These are phyloP conservation scores for Dichetophora obliterata DNA, from an alignment of 2,888 invertebrate species.

Conservation along the genomic window DNA sequence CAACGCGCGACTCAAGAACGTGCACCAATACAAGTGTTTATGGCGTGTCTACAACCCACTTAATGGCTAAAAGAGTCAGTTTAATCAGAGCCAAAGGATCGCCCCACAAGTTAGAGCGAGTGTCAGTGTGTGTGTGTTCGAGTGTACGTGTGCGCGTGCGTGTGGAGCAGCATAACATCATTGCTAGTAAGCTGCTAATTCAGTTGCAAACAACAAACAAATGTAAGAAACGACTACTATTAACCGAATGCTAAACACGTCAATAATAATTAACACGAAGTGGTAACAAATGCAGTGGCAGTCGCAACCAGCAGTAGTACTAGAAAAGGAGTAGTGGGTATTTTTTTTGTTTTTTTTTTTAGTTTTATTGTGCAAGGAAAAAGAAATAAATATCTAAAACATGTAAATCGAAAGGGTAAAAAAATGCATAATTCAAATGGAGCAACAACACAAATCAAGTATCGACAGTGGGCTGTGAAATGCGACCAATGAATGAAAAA, in stretches of 20 bases:
- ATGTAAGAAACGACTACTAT: conserved; percentile 25
- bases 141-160: background rate
- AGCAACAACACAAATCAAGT: conserved; percentile 19
- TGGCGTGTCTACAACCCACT: conserved; percentile 60
- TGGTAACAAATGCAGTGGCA: conserved; percentile 7
- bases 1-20: conserved; percentile 26
- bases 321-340: background rate
- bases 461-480: conserved; percentile 11
- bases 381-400: background rate
- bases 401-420: conserved; percentile 12
- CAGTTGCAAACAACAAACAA: conserved; percentile 26
- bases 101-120: background rate
- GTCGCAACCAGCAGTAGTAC: background rate
- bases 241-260: conserved; percentile 39
- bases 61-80: conserved; percentile 46
- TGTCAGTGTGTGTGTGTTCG: background rate
- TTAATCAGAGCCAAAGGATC: conserved; percentile 31
- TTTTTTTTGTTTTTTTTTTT: no score
- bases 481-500: background rate
- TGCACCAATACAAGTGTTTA: conserved; percentile 50
- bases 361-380: no score
- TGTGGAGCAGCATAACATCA: background rate
- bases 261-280: conserved; percentile 37
- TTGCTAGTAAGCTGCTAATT: background rate
- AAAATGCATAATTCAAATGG: conserved; percentile 22